Evolutionary conservation across 53 echinoderm and acorn worm species (phyloP), one percentile per base, ranked within the genome.

Genomic region (Antedon mediterranea): DNA sequence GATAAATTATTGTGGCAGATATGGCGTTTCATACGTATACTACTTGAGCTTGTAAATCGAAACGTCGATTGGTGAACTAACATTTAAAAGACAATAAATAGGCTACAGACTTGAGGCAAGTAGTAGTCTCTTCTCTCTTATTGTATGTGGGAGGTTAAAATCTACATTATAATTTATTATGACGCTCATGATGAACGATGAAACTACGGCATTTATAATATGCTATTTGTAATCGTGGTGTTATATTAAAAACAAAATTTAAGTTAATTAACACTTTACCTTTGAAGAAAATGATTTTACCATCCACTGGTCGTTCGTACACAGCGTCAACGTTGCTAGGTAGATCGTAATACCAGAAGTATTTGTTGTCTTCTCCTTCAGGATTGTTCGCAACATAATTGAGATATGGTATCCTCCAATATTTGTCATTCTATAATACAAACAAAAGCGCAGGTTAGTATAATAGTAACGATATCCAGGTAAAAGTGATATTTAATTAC

Each of bases 211-310:
- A 26, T 18, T 23, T 3, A 57, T 57, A 18, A 57, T 23, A 57
- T 57, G 57, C 37, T 37, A 11, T 6, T 37, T 4, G 11, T 37
- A 11, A 23, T 57, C 15, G 41, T 41, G 13, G 41, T 41, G 41
- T 41, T n/a, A n/a, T n/a, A n/a, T 41, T 13, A 57, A 13, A 57
- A 57, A 18, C 9, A 23, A 15, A 57, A 57, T 57, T 15, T 57
- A 1, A 57, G 9, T 13, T 18, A 3, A 57, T 57, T 2, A 57
- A 57, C 2, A 11, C 3, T 57, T 57, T 75, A 88, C 88, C 88
- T 84, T 88, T 88, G 33, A 88, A 83, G 30, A 87, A 43, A 18
- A 83, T 26, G 0, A 87, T 83, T 33, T 75, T 80, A 42, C 77
- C 43, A 20, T 71, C 72, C 0, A 42, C 1, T 4, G 75, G 76